Evolutionary conservation across 2,797 vertebrate genomes (phyloP), one percentile per base, ranked within the genome.

Genomic region (Lutjanus argentimaculatus): DNA sequence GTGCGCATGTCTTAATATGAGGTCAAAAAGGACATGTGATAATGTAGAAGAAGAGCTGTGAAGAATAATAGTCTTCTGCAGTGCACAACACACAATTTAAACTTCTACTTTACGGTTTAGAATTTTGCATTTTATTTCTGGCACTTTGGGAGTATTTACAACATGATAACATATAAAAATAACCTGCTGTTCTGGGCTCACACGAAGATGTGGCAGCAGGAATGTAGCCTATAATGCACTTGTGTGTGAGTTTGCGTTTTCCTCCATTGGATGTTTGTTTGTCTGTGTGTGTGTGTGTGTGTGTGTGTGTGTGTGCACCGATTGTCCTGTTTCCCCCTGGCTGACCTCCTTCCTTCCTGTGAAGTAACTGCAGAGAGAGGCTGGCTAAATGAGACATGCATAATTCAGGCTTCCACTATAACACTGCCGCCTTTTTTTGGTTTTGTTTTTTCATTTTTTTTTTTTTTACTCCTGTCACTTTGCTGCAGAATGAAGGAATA

Each of bases 381-480:
- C 73, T 40, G 80, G 77, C 80, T 86, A 85, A 88, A 91, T 77
- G 84, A 88, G 55, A 87, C 67, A 81, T 91, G 73, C 67, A 92
- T 90, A 83, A 91, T 92, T 90, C 83, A 90, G 55, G 7, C 74
- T 52, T 77, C 76, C 62, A 49, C 77, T 80, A 45, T 75, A 85
- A 84, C 83, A 72, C 75, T 51, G 64, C 76, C 7, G 53, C 71
- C 15, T 25, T 51, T 79, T 71, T 73, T 19, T 65, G 17, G 0
- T 16, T 53, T 19, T 22, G 12, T 8, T 8, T 40, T 1, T 19
- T 17, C 14, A 16, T n/a, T 36, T 19, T n/a, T 22, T 25, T 36
- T 25, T 73, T 70, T 64, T 63, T 17, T 7, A 51, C 51, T 65
- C 2, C 53, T 82, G 80, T 86, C 83, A 74, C 71, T 77, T 79